phyloP scores from a whole-genome alignment of 2,797 vertebrate genomes.

The Alca torda region DNA sequence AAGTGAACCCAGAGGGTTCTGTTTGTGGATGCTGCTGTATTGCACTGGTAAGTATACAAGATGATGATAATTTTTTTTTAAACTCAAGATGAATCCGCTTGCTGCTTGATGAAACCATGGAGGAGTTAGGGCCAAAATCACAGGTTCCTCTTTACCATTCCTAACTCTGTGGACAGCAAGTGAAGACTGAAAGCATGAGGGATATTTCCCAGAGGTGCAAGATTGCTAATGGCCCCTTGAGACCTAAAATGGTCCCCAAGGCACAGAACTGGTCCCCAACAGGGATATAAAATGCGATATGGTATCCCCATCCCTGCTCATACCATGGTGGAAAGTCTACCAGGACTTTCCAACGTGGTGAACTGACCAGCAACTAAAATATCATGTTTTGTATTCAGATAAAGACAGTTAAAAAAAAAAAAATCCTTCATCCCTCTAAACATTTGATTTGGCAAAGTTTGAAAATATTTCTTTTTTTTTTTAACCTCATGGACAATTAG shows the following conservation, averaged over 20 bases:
- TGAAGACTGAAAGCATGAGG: background rate
- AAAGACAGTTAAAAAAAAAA: background rate
- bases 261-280: background rate
- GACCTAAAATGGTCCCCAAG: background rate
- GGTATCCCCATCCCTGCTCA: too few species aligned
- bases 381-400: background rate
- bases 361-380: background rate
- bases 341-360: background rate
- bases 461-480: background rate
- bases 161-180: background rate
- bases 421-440: background rate
- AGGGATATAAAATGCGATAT: background rate
- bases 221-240: background rate
- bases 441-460: background rate
- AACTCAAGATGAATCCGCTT: too few species aligned
- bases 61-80: background rate
- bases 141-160: background rate
- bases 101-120: background rate
- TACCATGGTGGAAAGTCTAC: too few species aligned
- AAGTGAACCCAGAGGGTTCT: too few species aligned
- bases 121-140: background rate
- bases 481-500: background rate
- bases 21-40: too few species aligned
- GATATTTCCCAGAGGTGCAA: background rate
- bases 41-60: too few species aligned